Percentiles rank a stretch among this genome's conserved stretches.
phyloP scores from a whole-genome alignment of 2,797 vertebrate species.

The Sebastes flavidus region DNA sequence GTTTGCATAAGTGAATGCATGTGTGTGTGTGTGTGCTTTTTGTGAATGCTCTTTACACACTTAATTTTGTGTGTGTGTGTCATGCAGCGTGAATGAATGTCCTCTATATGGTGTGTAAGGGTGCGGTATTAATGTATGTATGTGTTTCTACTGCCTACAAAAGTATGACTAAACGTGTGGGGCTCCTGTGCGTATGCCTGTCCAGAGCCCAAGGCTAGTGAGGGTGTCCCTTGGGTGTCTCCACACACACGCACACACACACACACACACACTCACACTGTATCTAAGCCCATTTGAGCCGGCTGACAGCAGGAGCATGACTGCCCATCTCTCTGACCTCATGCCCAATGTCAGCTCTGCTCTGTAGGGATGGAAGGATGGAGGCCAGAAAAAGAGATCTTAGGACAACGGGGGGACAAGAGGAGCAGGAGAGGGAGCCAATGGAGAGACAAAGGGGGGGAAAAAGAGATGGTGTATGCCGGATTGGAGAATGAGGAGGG shows the following conservation, averaged over 20 bases:
- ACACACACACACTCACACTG: conserved; percentile 46
- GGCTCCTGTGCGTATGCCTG: conserved; percentile 33
- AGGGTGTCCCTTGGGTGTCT: conserved; percentile 70
- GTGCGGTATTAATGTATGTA: not conserved
- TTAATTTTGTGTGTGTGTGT: not conserved
- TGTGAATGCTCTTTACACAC: not conserved
- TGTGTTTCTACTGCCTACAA: not conserved
- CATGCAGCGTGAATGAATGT: not conserved
- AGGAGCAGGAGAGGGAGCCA: conserved; percentile 44
- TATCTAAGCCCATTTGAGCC: conserved; percentile 78
- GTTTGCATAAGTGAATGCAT: conserved; percentile 13
- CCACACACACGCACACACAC: conserved; percentile 35
- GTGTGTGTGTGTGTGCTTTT: not conserved
- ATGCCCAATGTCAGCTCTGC: conserved; percentile 78
- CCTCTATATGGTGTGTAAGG: not conserved
- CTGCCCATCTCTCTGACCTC: conserved; percentile 82
- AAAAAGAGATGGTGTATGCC: conserved; percentile 15
- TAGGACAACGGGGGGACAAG: conserved; percentile 45
- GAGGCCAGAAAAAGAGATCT: conserved; percentile 69
- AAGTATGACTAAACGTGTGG: conserved; percentile 35
- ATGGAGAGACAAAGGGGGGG: conserved; percentile 39
- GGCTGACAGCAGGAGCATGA: conserved; percentile 72
- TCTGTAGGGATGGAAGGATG: conserved; percentile 68
- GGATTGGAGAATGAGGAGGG: conserved; percentile 51
- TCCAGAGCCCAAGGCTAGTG: conserved; percentile 44